These are phyloP conservation scores for Aphelinus atriplicis DNA, from an alignment of 1,140 invertebrate genomes.

Conservation along the genomic window DNA sequence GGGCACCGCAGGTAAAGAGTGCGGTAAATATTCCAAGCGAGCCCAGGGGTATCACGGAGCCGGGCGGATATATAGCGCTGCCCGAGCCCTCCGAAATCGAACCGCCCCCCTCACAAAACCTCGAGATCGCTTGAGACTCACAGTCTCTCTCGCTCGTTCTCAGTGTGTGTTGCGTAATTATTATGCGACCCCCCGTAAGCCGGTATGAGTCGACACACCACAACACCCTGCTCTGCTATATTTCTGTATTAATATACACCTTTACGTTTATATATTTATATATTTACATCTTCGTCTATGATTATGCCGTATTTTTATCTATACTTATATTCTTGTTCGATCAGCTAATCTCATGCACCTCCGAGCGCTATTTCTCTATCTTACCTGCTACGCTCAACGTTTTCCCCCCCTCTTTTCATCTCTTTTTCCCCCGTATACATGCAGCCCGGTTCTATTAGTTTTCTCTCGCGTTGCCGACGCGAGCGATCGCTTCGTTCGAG, in stretches of 20 bases:
- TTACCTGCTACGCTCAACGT: conserved; percentile 12
- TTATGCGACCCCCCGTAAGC: conserved; percentile 57
- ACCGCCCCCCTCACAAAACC: too few species aligned
- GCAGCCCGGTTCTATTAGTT: too few species aligned
- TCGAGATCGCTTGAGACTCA: too few species aligned
- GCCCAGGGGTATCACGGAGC: conserved; percentile 40
- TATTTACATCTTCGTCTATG: background rate
- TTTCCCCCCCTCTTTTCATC: conserved; percentile 27
- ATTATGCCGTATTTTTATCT: conserved; percentile 6
- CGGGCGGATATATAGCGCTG: too few species aligned
- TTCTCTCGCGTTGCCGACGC: too few species aligned
- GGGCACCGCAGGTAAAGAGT: conserved; percentile 97
- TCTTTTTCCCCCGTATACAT: conserved; percentile 22
- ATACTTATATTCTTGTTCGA: background rate
- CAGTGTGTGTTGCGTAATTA: conserved; percentile 33
- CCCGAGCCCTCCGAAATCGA: too few species aligned
- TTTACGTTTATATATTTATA: background rate
- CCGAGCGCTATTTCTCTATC: background rate
- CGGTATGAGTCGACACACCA: conserved; percentile 61
- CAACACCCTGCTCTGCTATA: conserved; percentile 50
- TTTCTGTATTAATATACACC: conserved; percentile 11
- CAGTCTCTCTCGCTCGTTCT: conserved; percentile 58
- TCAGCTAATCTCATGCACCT: background rate
- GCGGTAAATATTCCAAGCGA: conserved; percentile 88
- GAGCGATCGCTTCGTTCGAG: too few species aligned